phyloP scores from a whole-genome alignment of 2,113 vertebrate species.

The Austrofundulus limnaeus region DNA sequence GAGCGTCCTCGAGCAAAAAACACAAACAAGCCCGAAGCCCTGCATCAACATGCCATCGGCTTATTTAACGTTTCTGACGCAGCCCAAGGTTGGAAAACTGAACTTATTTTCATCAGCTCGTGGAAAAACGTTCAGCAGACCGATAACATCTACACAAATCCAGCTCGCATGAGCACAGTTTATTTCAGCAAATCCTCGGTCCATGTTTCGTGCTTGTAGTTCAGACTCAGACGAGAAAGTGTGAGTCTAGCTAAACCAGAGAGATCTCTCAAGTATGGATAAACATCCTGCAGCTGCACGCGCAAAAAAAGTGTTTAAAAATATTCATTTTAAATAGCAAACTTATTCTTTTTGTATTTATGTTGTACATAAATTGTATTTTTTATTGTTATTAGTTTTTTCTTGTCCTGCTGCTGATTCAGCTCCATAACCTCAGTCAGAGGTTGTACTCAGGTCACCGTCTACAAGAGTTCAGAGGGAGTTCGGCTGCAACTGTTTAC shows the following conservation, averaged over 20 bases:
- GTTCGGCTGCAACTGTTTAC: constrained; percentile 29
- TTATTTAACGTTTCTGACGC: constrained; percentile 36
- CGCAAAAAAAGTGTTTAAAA: not conserved
- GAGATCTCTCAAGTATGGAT: constrained; percentile 34
- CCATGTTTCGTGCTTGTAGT: constrained; percentile 38
- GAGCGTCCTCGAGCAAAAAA: constrained; percentile 35
- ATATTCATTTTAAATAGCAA: not conserved
- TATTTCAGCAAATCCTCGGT: constrained; percentile 43
- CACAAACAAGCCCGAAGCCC: constrained; percentile 8
- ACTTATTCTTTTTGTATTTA: not conserved
- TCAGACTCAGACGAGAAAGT: constrained; percentile 35
- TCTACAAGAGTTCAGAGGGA: constrained; percentile 17
- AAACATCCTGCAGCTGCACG: constrained; percentile 48
- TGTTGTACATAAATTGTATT: constrained; percentile 6
- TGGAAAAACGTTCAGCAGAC: constrained; percentile 11
- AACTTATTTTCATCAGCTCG: constrained; percentile 27
- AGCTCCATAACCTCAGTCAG: constrained; percentile 43
- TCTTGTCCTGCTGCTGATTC: constrained; percentile 20
- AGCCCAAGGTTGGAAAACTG: constrained; percentile 21
- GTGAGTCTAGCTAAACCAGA: constrained; percentile 30
- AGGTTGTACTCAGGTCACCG: constrained; percentile 25
- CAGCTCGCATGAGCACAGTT: constrained; percentile 33
- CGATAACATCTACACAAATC: constrained; percentile 37
- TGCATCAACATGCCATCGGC: constrained; percentile 21
- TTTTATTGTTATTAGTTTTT: constrained; percentile 13